Evolutionary conservation across 2,888 invertebrate species (phyloP).

Genomic region (Zonitis immaculata): DNA sequence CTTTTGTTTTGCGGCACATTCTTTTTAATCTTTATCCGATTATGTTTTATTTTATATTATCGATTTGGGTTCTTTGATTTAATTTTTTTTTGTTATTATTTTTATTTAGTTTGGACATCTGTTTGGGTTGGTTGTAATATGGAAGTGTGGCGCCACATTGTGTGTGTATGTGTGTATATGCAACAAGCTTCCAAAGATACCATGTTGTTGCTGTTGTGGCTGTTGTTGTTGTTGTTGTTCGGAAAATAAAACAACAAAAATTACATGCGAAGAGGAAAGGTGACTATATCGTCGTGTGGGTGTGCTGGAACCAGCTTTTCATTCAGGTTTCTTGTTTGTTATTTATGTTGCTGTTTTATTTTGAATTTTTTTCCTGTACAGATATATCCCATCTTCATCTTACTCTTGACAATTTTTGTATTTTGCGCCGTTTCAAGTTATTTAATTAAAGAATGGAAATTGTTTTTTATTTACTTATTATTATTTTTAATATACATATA

Average conservation of each 20-base stretch:
- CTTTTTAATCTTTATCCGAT: constrained; percentile 10
- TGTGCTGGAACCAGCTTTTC: constrained; percentile 39
- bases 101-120: constrained; percentile 33
- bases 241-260: neutral
- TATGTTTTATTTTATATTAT: constrained; percentile 2
- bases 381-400: constrained; percentile 18
- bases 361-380: constrained; percentile 12
- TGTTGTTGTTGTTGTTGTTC: neutral
- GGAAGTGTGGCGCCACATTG: constrained; percentile 31
- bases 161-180: no score
- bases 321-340: constrained; percentile 39
- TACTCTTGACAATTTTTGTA: constrained; percentile 21
- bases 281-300: constrained; percentile 33
- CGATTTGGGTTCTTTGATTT: constrained; percentile 11
- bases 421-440: constrained; percentile 18
- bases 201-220: no score
- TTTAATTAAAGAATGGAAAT: constrained; percentile 22
- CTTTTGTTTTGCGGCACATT: constrained; percentile 3
- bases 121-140: constrained; percentile 28
- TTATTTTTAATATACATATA: no score
- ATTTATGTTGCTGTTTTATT: constrained; percentile 37
- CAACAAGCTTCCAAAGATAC: constrained; percentile 18
- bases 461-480: no score
- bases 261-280: no score
- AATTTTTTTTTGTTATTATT: constrained; percentile 15